Evolutionary conservation across 2,797 vertebrate species (phyloP).

Genomic region (Sebastes flavidus): DNA sequence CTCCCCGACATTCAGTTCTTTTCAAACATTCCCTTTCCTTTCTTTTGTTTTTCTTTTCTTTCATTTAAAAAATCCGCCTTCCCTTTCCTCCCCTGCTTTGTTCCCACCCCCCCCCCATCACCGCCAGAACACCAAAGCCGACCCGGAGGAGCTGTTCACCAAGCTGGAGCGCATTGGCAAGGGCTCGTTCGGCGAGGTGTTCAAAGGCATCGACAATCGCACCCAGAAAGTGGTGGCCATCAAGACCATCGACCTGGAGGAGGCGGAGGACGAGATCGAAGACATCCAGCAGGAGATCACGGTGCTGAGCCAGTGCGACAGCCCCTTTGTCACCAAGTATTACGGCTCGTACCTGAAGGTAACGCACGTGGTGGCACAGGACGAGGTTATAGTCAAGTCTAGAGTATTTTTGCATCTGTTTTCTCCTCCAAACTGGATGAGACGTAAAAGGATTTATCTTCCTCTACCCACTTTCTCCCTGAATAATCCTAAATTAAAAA

Average conservation of each 20-base stretch:
- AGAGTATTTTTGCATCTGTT: too few species aligned
- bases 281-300: conserved; percentile 99
- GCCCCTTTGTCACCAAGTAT: conserved; percentile 97
- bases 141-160: conserved; percentile 97
- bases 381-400: not conserved
- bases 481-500: conserved; percentile 55
- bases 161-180: conserved; percentile 98
- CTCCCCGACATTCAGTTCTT: conserved; percentile 49
- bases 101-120: not conserved
- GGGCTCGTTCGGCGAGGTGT: conserved; percentile 98
- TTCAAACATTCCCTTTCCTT: conserved; percentile 30
- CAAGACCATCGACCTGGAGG: conserved; percentile 98
- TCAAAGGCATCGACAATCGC: conserved; percentile 99
- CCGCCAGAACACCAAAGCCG: conserved; percentile 87
- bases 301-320: conserved; percentile 98
- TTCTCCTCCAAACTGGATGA: not conserved
- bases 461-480: conserved; percentile 4
- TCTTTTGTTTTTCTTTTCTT: not conserved
- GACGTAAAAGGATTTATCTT: conserved; percentile 17
- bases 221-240: conserved; percentile 98
- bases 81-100: conserved; percentile 33
- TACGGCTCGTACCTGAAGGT: conserved; percentile 99
- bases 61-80: not conserved
- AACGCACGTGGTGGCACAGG: conserved; percentile 1
- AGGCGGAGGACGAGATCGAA: conserved; percentile 98